Percentiles rank a stretch among this genome's conserved stretches.
Evolutionary conservation across 2,113 vertebrate genomes (phyloP).

Genomic region (Eulacestoma nigropectus): DNA sequence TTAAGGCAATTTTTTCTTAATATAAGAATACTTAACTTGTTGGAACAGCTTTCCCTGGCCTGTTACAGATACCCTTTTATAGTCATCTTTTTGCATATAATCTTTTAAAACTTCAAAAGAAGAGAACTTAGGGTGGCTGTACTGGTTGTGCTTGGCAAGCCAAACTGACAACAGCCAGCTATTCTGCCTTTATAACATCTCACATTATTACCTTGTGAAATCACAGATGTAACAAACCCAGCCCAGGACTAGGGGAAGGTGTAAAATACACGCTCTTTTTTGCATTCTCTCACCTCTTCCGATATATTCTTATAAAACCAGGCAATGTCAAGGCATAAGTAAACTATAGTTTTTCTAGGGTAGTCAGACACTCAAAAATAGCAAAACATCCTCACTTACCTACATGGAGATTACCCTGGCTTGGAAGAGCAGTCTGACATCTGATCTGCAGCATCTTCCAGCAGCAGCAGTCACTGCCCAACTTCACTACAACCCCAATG

Average conservation of each 20-base stretch:
- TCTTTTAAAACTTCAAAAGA: neutral
- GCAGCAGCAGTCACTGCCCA: neutral
- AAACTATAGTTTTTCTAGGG: neutral
- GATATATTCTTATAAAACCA: neutral
- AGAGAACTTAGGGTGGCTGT: neutral
- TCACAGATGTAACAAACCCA: neutral
- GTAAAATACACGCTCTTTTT: neutral
- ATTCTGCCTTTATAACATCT: neutral
- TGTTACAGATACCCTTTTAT: neutral
- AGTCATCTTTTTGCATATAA: neutral
- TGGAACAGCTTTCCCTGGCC: neutral
- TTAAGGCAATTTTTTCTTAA: neutral
- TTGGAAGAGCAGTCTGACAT: neutral
- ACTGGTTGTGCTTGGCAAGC: neutral
- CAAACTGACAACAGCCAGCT: neutral
- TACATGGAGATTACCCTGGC: neutral
- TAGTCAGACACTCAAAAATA: neutral
- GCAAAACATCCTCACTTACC: neutral
- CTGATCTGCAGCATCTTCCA: neutral
- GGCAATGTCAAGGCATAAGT: neutral
- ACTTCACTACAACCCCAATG: accelerated
- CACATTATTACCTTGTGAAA: accelerated
- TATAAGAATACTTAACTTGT: neutral
- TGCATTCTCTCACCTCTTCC: neutral
- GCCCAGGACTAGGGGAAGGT: neutral